Conservation (phyloP, 2,888 invertebrate species). For the Cephus nigrinus region DNA sequence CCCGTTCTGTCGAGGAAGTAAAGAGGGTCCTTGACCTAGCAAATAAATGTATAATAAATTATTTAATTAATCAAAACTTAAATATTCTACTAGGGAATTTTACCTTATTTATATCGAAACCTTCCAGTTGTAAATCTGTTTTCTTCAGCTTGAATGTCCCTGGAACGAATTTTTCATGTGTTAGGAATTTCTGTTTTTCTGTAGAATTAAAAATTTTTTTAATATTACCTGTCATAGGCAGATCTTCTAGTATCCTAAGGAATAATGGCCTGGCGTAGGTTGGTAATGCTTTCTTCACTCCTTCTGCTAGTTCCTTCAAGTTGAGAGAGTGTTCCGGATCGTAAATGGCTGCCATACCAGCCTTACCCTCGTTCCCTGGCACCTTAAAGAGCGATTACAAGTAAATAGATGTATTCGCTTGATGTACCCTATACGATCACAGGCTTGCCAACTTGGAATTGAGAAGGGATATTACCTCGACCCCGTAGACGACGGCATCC, state of each 20-base stretch:
- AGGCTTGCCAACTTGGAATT: not conserved
- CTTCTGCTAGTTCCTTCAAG: conserved; percentile 72
- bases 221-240: conserved; percentile 78
- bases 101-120: conserved; percentile 80
- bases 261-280: conserved; percentile 91
- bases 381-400: conserved; percentile 68
- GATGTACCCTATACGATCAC: not conserved
- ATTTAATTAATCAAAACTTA: conserved; percentile 26
- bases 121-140: conserved; percentile 84
- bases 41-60: conserved; percentile 20
- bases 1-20: conserved; percentile 75
- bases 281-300: conserved; percentile 79
- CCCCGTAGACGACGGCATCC: conserved; percentile 91
- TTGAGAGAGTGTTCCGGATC: conserved; percentile 74
- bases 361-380: conserved; percentile 84
- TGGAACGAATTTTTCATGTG: conserved; percentile 51
- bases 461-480: conserved; percentile 74
- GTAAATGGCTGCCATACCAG: conserved; percentile 93
- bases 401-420: not conserved
- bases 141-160: conserved; percentile 96
- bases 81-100: conserved; percentile 73
- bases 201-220: not conserved
- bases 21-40: conserved; percentile 75
- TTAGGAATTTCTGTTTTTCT: not conserved
- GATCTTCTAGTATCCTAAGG: conserved; percentile 79